Evolutionary conservation across 2,113 vertebrate species (phyloP), one percentile per base, ranked within the genome.

Genomic region (Suricata suricatta): DNA sequence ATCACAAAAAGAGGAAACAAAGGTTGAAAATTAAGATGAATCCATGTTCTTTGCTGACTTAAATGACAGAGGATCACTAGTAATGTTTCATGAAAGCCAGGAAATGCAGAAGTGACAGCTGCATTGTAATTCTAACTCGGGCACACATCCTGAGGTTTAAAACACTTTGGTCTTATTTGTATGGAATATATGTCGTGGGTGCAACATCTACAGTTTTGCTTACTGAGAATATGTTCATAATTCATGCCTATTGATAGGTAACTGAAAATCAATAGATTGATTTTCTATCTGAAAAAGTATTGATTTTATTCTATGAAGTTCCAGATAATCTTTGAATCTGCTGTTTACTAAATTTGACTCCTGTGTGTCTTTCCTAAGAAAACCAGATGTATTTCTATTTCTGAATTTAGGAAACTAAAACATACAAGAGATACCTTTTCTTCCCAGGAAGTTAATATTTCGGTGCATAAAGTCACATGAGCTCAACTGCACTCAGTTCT

Each of bases 1-100:
- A 98, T 96, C 44, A 98, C 97, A 98, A 98, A 98, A 98, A 98
- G 89, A 93, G 97, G 23, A 21, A 87, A 98, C 84, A 97, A 98
- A 98, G 95, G 94, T 97, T 81, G 76, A 98, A 97, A 97, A 98
- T 98, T 96, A 97, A 99, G 96, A 98, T 97, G 96, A 98, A 97
- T 97, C 87, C 85, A 90, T 93, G 88, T 95, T 96, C 95, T 96
- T 88, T 63, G 93, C 90, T 95, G 96, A 97, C 93, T 97, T 96
- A 97, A 97, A 95, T 93, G 93, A 96, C 95, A 96, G 96, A 97
- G 81, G 84, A 96, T 98, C 92, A 97, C 96, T 74, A 88, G 92
- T 69, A 96, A 95, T 74, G 76, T 84, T 96, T 97, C 80, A 95
- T 77, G 72, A 95, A 96, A 97, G 90, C 69, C 80, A 97, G 66